Base-by-base conservation (phyloP, 1,140 invertebrate species). In the Megalonaias nervosa region DNA sequence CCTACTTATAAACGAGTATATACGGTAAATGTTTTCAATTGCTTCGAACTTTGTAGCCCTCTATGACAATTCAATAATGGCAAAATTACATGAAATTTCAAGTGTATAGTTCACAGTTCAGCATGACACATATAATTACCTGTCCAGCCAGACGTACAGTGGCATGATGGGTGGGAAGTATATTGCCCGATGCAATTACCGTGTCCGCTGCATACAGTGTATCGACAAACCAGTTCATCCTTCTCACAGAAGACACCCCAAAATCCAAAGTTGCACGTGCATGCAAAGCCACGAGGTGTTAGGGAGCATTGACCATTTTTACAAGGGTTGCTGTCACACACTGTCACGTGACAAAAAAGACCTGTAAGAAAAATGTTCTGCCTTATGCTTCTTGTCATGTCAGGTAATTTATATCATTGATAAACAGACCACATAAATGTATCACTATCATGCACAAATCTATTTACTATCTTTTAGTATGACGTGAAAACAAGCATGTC, bases 291-390 rank as follows among this genome's bases (percentile, higher is more conserved):
- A 23, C 48, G n/a, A 59, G 17, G 19, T 6, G 56, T 71, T 4
- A 67, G 16, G 14, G 48, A 55, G 55, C 75, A 77, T 67, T 12
- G 56, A 5, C 68, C 75, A 55, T 77, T 23, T 58, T 69, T 21
- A 67, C 75, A 77, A 11, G 62, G 75, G 9, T 26, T 21, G 1
- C 26, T 16, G 9, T 77, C 75, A 26, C 75, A 77, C 21, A 67
- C 38, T 19, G 12, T 72, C 15, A 62, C 64, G 66, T 77, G 75
- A 15, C 69, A 77, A 71, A 77, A 77, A 69, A 77, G 21, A 15
- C 75, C 75, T 77, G 65, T 2, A 66, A 71, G 26, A 26, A 48
- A 16, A 71, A 61, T 19, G 38, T 5, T 48, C 11, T 48, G 0
- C 38, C 11, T 48, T 48, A 48, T 48, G 38, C 38, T 6, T 48